Base-by-base conservation (phyloP, 2,113 vertebrate species). In the Numida meleagris region DNA sequence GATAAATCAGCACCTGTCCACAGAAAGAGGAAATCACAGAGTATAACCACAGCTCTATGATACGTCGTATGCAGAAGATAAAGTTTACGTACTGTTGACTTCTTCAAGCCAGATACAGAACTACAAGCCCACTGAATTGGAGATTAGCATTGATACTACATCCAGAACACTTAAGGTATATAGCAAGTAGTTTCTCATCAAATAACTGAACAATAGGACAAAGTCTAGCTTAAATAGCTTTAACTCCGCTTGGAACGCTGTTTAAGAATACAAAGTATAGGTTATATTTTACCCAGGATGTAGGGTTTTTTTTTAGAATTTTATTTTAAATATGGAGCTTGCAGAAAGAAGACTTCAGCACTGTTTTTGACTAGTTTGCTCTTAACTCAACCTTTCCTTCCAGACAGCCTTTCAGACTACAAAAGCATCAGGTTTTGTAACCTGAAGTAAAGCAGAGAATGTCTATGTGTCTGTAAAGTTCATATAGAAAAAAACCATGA, bases 401-500 rank as follows among this genome's bases (percentile, higher is more conserved):
- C 76, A 89, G 90, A 61, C 77, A 94, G 48, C 53, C 78, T 89
- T 92, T 73, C 34, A 73, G 21, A 84, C 33, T 48, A 87, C 46
- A 85, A 85, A 62, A 91, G 38, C 51, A 78, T 71, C 68, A 46
- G 29, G 48, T 93, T 88, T 51, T 70, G 5, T 58, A 87, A 80
- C 80, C 70, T 82, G 74, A 94, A 87, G 83, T 75, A 84, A 88
- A 89, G 20, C 73, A 95, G 87, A 91, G 27, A 79, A 76, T 5
- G 24, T 85, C 59, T 53, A 31, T 42, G 29, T 12, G 14, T 58
- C 75, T 62, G 58, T 75, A 79, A 85, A 94, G 75, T 53, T 82
- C 34, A 68, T 2, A 12, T 18, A 90, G 43, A 93, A 89, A 55
- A 34, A 61, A 58, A 58, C 15, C 48, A 72, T 31, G 17, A 4